Evolutionary conservation across 2,888 invertebrate species (phyloP).

Genomic region (Polyommatus icarus): DNA sequence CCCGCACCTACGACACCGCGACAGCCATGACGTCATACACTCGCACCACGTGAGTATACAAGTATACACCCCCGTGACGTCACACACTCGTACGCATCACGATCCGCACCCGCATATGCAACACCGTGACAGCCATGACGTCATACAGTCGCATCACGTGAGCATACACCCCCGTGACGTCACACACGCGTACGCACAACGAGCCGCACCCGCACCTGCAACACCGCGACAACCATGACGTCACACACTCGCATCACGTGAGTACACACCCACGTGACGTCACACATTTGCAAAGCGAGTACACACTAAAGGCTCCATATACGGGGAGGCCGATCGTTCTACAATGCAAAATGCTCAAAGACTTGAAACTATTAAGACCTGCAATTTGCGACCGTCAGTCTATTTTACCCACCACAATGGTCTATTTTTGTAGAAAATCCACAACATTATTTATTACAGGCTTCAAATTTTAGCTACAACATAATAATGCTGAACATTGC

Average conservation of each 20-base stretch:
- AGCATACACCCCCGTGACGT: conserved; percentile 44
- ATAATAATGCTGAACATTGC: neutral
- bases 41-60: conserved; percentile 66
- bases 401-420: too few relatives aligned
- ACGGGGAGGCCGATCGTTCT: too few relatives aligned
- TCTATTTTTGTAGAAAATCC: too few relatives aligned
- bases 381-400: too few relatives aligned
- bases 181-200: neutral
- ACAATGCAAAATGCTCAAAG: too few relatives aligned
- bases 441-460: too few relatives aligned
- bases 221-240: conserved; percentile 72
- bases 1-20: conserved; percentile 68
- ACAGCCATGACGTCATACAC: conserved; percentile 72
- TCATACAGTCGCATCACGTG: conserved; percentile 72
- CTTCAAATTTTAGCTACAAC: neutral
- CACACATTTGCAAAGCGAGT: neutral
- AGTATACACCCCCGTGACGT: neutral
- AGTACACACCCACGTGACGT: conserved; percentile 44
- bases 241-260: conserved; percentile 72
- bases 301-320: too few relatives aligned
- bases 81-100: conserved; percentile 54
- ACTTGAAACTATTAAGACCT: too few relatives aligned
- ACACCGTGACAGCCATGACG: conserved; percentile 72
- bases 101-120: conserved; percentile 71
- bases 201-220: conserved; percentile 68